A percentile compares a stretch with the other conserved stretches of the same genome.
Evolutionary conservation across 2,888 invertebrate species (phyloP).

Genomic region (Erynnis tages): DNA sequence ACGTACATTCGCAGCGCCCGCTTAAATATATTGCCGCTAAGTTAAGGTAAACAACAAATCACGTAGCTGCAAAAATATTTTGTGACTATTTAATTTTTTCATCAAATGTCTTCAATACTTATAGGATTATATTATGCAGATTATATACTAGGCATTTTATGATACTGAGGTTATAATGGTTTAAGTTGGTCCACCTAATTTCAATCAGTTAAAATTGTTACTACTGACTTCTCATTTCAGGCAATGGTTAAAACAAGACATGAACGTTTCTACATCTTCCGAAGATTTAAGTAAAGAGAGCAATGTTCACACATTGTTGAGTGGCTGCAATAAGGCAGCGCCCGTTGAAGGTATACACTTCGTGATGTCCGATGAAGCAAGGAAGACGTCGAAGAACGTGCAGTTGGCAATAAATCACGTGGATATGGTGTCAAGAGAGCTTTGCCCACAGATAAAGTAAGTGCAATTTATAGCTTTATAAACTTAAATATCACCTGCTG

Average conservation of each 20-base stretch:
- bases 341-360: constrained; percentile 3
- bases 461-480: too few relatives aligned
- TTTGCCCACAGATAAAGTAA: constrained; percentile 1
- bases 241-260: neutral
- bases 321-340: neutral
- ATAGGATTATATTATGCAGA: too few relatives aligned
- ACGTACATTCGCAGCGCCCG: neutral
- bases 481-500: too few relatives aligned
- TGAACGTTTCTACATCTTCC: neutral
- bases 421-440: constrained; percentile 5
- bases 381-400: neutral
- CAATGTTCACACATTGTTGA: neutral
- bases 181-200: too few relatives aligned
- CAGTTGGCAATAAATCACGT: neutral
- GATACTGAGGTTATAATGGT: too few relatives aligned
- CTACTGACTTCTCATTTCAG: neutral
- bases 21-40: neutral
- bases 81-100: too few relatives aligned
- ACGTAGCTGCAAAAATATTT: too few relatives aligned
- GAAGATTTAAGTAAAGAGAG: neutral
- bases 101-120: too few relatives aligned
- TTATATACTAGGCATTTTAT: too few relatives aligned
- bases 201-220: neutral
- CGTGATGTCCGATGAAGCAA: neutral
- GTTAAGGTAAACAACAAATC: constrained; percentile 1